phyloP scores from a whole-genome alignment of 2,113 vertebrate species.

The Bambusicola thoracicus region DNA sequence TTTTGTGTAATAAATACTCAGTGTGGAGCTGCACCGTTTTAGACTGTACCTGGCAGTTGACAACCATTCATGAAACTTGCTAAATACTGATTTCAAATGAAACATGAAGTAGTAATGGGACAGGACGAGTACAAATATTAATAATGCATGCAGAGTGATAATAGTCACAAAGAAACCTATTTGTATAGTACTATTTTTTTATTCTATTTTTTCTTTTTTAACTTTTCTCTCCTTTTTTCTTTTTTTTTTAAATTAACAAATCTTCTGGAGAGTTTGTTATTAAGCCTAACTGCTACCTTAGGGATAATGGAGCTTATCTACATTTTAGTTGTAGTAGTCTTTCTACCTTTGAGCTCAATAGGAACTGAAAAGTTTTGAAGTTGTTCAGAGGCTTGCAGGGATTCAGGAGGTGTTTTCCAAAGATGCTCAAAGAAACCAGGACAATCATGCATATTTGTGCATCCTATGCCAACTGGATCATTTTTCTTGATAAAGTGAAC shows the following conservation, averaged over 20 bases:
- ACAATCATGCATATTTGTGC: not conserved
- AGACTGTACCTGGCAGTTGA: not conserved
- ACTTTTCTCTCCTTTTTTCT: not conserved
- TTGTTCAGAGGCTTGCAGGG: not conserved
- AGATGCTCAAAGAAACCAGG: not conserved
- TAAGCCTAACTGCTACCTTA: not conserved
- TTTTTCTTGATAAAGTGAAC: conserved; percentile 2
- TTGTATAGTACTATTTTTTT: not conserved
- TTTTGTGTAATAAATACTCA: not conserved
- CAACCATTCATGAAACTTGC: not conserved
- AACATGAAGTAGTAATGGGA: not conserved
- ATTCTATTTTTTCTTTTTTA: too few species aligned
- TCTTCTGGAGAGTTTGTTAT: not conserved
- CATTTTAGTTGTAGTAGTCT: not conserved
- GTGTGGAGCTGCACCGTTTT: not conserved
- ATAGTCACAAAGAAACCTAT: not conserved
- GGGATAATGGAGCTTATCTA: not conserved
- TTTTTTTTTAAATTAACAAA: not conserved
- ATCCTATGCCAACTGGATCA: not conserved
- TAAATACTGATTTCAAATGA: not conserved
- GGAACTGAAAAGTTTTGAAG: not conserved
- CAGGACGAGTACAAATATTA: not conserved
- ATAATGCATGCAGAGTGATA: not conserved
- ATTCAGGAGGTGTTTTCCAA: not conserved
- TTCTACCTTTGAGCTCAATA: not conserved